Base-by-base conservation (phyloP, 2,113 vertebrate species). In the Tringa solitaria region DNA sequence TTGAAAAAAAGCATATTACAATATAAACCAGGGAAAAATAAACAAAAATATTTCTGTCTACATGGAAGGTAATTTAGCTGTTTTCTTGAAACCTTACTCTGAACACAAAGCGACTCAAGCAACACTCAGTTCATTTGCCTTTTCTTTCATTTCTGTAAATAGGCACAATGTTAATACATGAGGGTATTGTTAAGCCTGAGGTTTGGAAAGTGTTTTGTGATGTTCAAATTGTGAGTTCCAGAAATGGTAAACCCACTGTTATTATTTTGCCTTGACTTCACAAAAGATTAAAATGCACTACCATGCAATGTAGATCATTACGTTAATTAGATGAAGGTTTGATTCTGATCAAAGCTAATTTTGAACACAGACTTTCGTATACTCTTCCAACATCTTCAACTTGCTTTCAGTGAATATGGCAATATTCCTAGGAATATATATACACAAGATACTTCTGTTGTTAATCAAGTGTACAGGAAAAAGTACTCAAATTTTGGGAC, bases 321-420 rank as follows among this genome's bases (percentile, higher is more conserved):
- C 24, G 14, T 39, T 90, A 74, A 90, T 84, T 74, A 87, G 60
- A 70, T 0, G 0, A 18, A 88, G 3, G 3, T 41, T 60, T 68
- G 65, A 50, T 83, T 75, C 43, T 65, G 20, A 87, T 76, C 56
- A 78, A 87, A 87, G 39, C 17, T 61, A 37, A 69, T 89, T 90
- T 87, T 68, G 50, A 78, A 78, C 35, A 72, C 24, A 54, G 69
- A 15, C 19, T 90, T 92, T 45, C 0, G 0, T 33, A 23, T 6
- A 32, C 16, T 86, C 28, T 84, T 74, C 26, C 35, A 63, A 13
- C 30, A 46, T 21, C 43, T n/a, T 77, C 70, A 86, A 30, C 19
- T 57, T 45, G 22, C 26, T 60, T 81, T 9, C 39, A 21, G 35
- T 37, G 28, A 78, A 33, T 63, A 43, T 18, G 7, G 11, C 14